These are phyloP conservation scores for Mico argentatus DNA, from an alignment of 2,797 vertebrate genomes.

Conservation along the genomic window DNA sequence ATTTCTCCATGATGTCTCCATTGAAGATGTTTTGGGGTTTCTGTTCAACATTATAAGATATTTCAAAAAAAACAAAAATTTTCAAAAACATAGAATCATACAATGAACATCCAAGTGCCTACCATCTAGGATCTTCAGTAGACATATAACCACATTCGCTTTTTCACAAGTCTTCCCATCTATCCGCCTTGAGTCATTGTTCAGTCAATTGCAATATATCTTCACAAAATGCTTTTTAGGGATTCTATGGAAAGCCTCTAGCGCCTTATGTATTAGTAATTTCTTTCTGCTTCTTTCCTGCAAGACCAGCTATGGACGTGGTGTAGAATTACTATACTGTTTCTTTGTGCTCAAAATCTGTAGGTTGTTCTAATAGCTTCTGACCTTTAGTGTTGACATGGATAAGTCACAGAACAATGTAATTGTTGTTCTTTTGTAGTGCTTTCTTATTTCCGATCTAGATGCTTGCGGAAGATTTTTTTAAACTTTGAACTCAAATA, in stretches of 20 bases:
- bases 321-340: background rate
- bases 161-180: background rate
- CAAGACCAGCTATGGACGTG: background rate
- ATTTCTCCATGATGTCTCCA: background rate
- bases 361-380: background rate
- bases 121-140: background rate
- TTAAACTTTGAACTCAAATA: background rate
- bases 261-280: background rate
- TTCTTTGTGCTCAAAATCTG: background rate
- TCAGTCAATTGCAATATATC: background rate
- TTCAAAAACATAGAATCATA: background rate
- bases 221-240: background rate
- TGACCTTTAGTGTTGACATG: background rate
- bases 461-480: background rate
- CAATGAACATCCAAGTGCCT: background rate
- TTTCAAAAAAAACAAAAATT: background rate
- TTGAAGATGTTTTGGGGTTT: background rate
- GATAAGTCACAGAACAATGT: background rate
- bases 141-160: background rate
- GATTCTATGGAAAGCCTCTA: background rate
- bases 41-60: background rate
- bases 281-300: background rate
- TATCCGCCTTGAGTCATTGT: background rate
- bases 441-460: background rate
- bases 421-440: background rate